Base-by-base conservation (phyloP, 2,113 vertebrate genomes). In the Herpetotheres cachinnans region DNA sequence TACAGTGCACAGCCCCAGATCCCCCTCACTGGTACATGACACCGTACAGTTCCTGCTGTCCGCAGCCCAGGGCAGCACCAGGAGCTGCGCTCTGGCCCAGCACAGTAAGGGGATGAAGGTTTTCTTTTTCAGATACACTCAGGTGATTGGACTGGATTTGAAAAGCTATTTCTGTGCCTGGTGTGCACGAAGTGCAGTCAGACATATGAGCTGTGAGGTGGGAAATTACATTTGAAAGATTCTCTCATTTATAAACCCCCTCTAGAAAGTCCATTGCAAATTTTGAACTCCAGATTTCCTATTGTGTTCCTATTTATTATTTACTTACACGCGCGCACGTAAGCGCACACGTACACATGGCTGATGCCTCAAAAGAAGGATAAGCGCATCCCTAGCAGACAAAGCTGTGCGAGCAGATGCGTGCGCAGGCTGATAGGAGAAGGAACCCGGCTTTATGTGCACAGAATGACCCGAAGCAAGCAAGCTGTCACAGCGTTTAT, bases 381-480 rank as follows among this genome's bases (percentile, higher is more conserved):
- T 2, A 8, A 21, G 65, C 11, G 11, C 79, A 10, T 13, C 26
- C 52, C 42, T 7, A 26, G 65, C 79, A 38, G 54, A 52, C 44
- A 7, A 5, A 20, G 65, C 21, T 2, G 21, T 4, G 20, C 5
- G 3, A 29, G 32, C 6, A 3, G 15, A 7, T 17, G 29, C 6
- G 5, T 7, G 52, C 1, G 3, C 6, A 11, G 42, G n/a, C 52
- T 49, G 65, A 9, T 0, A 9, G 25, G 40, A 54, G 63, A 30
- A 25, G 42, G 63, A 19, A 10, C 4, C 19, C 2, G 6, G 42
- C 42, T 11, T 42, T 0, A 3, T 0, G 22, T 9, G 1, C 24
- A 1, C 30, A 14, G 71, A 27, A 22, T 26, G 59, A 26, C 77
- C 86, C 6, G 11, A 16, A 50, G 58, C 12, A 9, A 56, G 50